Base-by-base conservation (phyloP, 2,888 invertebrate genomes). In the Dione juno region DNA sequence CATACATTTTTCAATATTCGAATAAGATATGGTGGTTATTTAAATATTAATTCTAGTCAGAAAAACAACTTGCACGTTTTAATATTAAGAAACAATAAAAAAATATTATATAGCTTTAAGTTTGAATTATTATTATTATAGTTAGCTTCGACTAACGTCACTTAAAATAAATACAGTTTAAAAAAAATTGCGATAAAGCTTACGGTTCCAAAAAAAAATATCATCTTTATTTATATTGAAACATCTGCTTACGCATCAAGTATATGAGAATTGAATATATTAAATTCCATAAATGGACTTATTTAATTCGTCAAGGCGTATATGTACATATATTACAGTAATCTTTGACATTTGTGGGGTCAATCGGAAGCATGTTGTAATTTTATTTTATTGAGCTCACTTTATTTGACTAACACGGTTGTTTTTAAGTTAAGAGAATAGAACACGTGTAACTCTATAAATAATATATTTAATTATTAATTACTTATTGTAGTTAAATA, bases 291-390 rank as follows among this genome's bases (percentile, higher is more conserved):
- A 48, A 16, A 45, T n/a, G 63, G 63, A 14, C n/a, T 48, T 63
- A 48, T 48, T 63, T 28, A 45, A 45, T 45, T 35, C 13, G 35
- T 63, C 63, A 63, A 59, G 59, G 59, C 14, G 14, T 19, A 16
- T 45, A 16, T 35, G 21, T 59, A 14, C 14, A 41, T 41, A 41
- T 50, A 50, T 50, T 19, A 50, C 11, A 50, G 19, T 50, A 50
- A 16, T 50, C 50, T 10, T 19, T 19, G 50, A 50, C 11, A 5
- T 19, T 50, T 3, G 6, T 50, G 19, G 19, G 11, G 50, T 50
- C 50, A 50, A 50, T 50, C 19, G 48, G 19, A 50, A 50, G 19
- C 10, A 50, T 50, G 5, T 50, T 16, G 16, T 10, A 10, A 19
- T 16, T 16, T 50, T 16, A 50, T 10, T 16, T 50, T 45, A 28